A percentile compares a stretch with the other conserved stretches of the same genome.
Evolutionary conservation across 2,113 vertebrate species (phyloP).

Genomic region (Psittacara wagleri): DNA sequence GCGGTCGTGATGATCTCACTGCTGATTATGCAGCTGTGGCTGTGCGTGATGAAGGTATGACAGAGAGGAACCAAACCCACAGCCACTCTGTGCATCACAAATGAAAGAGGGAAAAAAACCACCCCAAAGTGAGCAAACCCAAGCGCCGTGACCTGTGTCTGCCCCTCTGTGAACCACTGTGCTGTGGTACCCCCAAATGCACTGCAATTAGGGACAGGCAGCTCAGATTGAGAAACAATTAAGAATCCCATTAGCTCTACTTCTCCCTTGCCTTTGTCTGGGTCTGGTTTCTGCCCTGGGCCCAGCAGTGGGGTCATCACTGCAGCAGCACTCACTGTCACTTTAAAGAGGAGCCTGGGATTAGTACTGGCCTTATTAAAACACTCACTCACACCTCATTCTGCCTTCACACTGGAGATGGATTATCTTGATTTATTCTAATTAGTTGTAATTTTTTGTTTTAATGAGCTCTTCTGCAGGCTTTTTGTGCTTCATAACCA

Average conservation of each 20-base stretch:
- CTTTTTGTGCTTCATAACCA: slow-evolving; percentile 44
- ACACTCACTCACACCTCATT: slow-evolving; percentile 36
- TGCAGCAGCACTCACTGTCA: background rate
- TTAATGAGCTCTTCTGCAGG: slow-evolving; percentile 68
- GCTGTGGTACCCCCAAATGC: slow-evolving; percentile 29
- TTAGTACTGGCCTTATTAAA: slow-evolving; percentile 46
- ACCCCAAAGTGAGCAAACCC: background rate
- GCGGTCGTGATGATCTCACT: slow-evolving; percentile 25
- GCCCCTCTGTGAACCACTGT: background rate
- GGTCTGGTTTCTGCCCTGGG: background rate
- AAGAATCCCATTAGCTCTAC: slow-evolving; percentile 42
- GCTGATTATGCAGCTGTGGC: slow-evolving; percentile 60
- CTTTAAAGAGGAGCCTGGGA: background rate
- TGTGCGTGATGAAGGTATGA: background rate
- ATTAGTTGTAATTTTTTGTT: slow-evolving; percentile 66
- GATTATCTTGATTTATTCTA: slow-evolving; percentile 66
- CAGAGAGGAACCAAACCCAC: slow-evolving; percentile 11
- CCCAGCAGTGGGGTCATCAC: background rate
- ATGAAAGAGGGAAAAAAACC: background rate
- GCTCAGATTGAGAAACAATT: slow-evolving; percentile 60
- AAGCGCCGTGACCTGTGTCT: background rate
- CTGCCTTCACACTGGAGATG: slow-evolving; percentile 46
- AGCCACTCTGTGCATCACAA: background rate
- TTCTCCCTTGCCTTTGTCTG: background rate
- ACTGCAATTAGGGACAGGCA: slow-evolving; percentile 45